Base-by-base conservation (phyloP, 2,113 vertebrate genomes). In the Apus apus region DNA sequence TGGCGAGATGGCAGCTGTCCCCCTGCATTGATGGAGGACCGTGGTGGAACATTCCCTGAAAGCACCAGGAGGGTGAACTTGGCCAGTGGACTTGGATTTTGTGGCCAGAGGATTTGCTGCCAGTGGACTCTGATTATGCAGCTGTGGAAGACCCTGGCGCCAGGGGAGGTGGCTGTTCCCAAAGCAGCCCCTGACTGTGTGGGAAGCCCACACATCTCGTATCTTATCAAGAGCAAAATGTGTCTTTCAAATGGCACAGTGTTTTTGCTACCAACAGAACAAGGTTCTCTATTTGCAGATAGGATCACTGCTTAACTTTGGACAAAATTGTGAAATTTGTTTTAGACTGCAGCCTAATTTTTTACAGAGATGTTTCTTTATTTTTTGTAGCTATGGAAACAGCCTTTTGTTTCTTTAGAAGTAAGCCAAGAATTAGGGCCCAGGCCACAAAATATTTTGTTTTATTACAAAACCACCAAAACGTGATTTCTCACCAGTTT, bases 391-490 rank as follows among this genome's bases (percentile, higher is more conserved):
- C 65, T 91, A 91, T 82, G 77, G 89, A 89, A 85, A 90, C 58
- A 70, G 62, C 67, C 45, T 85, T 85, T 94, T 89, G 34, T 94
- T 94, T 96, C 86, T 91, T 91, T 92, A 85, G 77, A 85, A 94
- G 70, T 67, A 92, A 89, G 79, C 80, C 80, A 95, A 91, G 91
- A 93, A 92, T 92, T 88, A 91, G 85, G 66, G 64, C 62, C 90
- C 86, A 94, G 77, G 91, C 93, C 96, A 94, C 87, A 96, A 83
- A 96, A 88, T 94, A 94, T 25, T 96, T 93, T 76, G 38, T 72
- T 97, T 92, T 95, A 94, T 96, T 95, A 93, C 93, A 96, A 96
- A 97, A 96, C 89, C 83, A 85, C 89, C 71, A 78, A 95, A 97
- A 95, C 36, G 77, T 91, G 68, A 97, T 95, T 96, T 97, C 91